These are phyloP conservation scores for Nebria salina DNA, from an alignment of 2,888 invertebrate species.

Conservation along the genomic window DNA sequence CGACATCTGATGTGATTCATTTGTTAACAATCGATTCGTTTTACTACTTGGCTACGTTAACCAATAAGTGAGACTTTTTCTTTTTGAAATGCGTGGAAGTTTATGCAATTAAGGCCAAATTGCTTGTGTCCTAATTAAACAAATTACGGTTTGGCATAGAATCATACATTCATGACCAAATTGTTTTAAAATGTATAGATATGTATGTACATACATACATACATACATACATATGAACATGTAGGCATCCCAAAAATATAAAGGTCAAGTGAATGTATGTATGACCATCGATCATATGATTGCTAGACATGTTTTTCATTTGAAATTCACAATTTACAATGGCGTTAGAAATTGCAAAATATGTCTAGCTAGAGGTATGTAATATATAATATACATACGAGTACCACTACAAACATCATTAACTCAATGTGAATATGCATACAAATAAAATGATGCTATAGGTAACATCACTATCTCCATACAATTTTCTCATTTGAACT, in stretches of 20 bases:
- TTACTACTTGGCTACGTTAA: too few species aligned
- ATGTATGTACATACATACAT: too few species aligned
- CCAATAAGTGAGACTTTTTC: too few species aligned
- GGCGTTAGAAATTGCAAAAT: background rate
- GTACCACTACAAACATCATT: background rate
- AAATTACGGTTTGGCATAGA: background rate
- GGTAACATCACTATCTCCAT: background rate
- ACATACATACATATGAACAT: too few species aligned
- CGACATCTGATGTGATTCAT: too few species aligned
- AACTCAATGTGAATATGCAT: background rate
- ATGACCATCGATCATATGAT: slow-evolving; percentile 12
- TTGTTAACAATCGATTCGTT: too few species aligned
- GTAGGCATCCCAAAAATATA: background rate
- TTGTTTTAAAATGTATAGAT: background rate
- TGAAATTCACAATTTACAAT: background rate
- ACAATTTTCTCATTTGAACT: background rate
- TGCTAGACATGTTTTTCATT: background rate
- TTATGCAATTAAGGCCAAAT: too few species aligned
- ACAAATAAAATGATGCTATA: background rate
- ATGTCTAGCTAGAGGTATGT: background rate
- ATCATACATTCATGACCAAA: background rate
- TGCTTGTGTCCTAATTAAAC: too few species aligned
- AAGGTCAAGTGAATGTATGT: slow-evolving; percentile 21
- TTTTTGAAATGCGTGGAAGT: too few species aligned
- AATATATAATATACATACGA: too few species aligned